Evolutionary conservation across 2,113 vertebrate genomes (phyloP).

Genomic region (Ceyx margarethae): DNA sequence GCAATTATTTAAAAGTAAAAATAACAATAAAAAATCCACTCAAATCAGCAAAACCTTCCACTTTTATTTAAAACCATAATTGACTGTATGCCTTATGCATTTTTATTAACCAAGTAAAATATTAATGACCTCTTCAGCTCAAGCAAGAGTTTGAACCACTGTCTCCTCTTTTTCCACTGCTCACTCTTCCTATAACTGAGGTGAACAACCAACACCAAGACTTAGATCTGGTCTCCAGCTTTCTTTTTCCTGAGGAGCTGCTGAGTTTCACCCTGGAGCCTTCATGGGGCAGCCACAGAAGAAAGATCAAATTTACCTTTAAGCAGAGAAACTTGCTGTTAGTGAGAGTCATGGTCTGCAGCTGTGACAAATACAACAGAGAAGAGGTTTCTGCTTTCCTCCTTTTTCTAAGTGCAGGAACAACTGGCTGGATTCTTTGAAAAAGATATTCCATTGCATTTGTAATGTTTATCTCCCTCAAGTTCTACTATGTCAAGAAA

Average conservation of each 20-base stretch:
- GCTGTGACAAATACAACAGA: neutral
- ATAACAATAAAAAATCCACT: fast-evolving
- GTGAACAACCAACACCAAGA: neutral
- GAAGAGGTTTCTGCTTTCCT: neutral
- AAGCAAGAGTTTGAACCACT: neutral
- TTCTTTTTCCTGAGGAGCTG: neutral
- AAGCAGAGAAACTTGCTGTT: neutral
- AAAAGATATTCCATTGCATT: neutral
- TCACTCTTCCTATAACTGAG: fast-evolving
- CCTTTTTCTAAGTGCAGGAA: neutral
- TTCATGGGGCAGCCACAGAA: fast-evolving
- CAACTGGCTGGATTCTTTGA: neutral
- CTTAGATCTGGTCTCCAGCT: neutral
- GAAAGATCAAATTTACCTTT: neutral
- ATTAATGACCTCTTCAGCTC: neutral
- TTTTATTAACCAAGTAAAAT: neutral
- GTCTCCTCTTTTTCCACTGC: fast-evolving
- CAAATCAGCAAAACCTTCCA: neutral
- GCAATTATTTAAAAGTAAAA: neutral
- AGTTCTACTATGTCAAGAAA: neutral
- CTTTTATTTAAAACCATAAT: neutral
- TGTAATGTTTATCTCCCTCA: neutral
- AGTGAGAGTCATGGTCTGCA: neutral
- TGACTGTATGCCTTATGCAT: neutral
- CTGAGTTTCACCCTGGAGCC: neutral